These are phyloP conservation scores for Drosophila sp. DNA, from an alignment of 1,140 invertebrate species.

Conservation along the genomic window DNA sequence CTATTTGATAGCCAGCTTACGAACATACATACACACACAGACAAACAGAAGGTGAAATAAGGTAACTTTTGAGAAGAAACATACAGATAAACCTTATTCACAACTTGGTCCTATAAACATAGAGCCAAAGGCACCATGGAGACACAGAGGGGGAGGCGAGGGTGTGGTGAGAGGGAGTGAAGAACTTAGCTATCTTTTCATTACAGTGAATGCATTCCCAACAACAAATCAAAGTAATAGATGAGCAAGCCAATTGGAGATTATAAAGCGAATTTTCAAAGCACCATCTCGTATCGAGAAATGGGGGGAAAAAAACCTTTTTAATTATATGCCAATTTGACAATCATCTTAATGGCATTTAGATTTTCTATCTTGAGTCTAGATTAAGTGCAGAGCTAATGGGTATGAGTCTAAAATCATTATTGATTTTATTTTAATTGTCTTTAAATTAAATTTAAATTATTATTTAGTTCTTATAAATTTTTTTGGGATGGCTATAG, in stretches of 20 bases:
- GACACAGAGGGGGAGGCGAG: not conserved
- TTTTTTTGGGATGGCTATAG: no score
- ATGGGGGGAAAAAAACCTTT: not conserved
- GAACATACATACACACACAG: not conserved
- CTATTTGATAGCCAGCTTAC: slow-evolving; percentile 59
- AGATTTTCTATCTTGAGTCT: no score
- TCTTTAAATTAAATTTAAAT: no score
- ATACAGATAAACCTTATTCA: slow-evolving; percentile 24
- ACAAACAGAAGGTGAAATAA: slow-evolving; percentile 34
- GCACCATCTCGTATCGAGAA: not conserved
- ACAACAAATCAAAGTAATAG: slow-evolving; percentile 17
- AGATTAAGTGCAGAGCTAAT: no score
- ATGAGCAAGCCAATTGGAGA: slow-evolving; percentile 1
- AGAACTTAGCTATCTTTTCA: slow-evolving; percentile 28
- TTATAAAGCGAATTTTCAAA: not conserved
- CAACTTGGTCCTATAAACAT: slow-evolving; percentile 39
- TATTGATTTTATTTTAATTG: no score
- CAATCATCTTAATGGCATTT: not conserved
- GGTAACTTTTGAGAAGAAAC: slow-evolving; percentile 26
- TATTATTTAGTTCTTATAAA: no score
- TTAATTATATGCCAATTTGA: not conserved
- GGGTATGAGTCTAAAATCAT: no score
- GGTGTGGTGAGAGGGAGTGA: not conserved
- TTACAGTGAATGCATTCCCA: slow-evolving; percentile 29
- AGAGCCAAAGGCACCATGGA: not conserved